Percentiles rank a stretch among this genome's conserved stretches.
phyloP scores from a whole-genome alignment of 2,888 invertebrate genomes.

The Caenorhabditis imperialis region DNA sequence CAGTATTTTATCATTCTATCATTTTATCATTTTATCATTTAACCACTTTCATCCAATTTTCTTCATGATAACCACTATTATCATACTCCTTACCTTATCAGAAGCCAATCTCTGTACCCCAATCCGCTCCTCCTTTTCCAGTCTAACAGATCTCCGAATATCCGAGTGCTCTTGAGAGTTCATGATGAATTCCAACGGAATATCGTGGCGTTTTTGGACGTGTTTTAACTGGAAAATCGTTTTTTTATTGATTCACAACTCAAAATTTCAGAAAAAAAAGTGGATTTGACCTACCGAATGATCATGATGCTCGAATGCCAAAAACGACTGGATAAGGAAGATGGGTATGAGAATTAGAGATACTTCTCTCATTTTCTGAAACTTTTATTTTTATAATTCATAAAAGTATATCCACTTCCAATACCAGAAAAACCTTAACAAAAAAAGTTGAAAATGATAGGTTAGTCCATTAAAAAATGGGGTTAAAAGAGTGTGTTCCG shows the following conservation, averaged over 20 bases:
- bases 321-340: background rate
- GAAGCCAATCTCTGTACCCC: conserved; percentile 24
- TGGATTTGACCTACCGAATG: conserved; percentile 11
- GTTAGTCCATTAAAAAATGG: too few species aligned
- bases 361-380: conserved; percentile 17
- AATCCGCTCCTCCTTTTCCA: conserved; percentile 21
- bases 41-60: too few species aligned
- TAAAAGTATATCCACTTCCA: too few species aligned
- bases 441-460: too few species aligned
- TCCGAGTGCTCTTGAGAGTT: conserved; percentile 49
- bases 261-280: too few species aligned
- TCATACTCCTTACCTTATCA: conserved; percentile 14
- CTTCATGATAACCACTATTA: too few species aligned
- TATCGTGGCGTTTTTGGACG: conserved; percentile 45
- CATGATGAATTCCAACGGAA: conserved; percentile 43
- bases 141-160: conserved; percentile 33
- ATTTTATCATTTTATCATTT: too few species aligned
- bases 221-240: conserved; percentile 36
- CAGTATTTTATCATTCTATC: too few species aligned
- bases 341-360: conserved; percentile 10
- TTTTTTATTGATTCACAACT: too few species aligned
- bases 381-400: too few species aligned
- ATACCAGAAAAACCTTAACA: too few species aligned
- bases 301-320: conserved; percentile 20
- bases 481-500: too few species aligned